A percentile compares a stretch with the other conserved stretches of the same genome.
Conservation (phyloP, 2,797 vertebrate genomes). For the Chromis chromis region DNA sequence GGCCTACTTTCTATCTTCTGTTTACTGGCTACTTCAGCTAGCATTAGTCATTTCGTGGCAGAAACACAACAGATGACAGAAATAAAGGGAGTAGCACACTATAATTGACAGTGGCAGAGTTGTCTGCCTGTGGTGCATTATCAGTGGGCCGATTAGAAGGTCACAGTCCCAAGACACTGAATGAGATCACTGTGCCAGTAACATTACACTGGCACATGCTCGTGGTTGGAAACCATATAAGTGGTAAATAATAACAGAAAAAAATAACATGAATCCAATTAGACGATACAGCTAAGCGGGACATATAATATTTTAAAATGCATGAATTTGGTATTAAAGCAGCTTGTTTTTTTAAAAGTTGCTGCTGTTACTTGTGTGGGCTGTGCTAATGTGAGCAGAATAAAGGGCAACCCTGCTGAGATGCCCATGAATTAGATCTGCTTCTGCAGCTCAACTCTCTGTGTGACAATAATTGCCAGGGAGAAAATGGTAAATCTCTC, state of each 20-base stretch:
- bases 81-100: constrained; percentile 28
- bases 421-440: constrained; percentile 43
- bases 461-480: constrained; percentile 57
- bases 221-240: constrained; percentile 12
- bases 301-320: constrained; percentile 62
- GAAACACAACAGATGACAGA: constrained; percentile 48
- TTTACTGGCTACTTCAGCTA: constrained; percentile 36
- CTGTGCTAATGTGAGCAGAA: constrained; percentile 56
- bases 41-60: constrained; percentile 55
- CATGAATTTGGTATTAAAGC: constrained; percentile 61
- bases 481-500: constrained; percentile 55
- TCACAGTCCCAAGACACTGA: constrained; percentile 46
- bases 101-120: constrained; percentile 49
- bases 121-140: constrained; percentile 41
- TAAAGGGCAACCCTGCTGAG: constrained; percentile 64
- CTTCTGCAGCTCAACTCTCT: constrained; percentile 50
- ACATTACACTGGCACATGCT: constrained; percentile 44
- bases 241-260: constrained; percentile 33
- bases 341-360: constrained; percentile 60
- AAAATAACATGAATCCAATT: constrained; percentile 52
- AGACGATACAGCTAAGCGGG: constrained; percentile 42
- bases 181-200: constrained; percentile 40
- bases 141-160: constrained; percentile 52
- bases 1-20: constrained; percentile 35
- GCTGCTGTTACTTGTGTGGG: constrained; percentile 54